These are phyloP conservation scores for Drosophila parvula DNA, from an alignment of 1,140 invertebrate genomes.

Conservation along the genomic window DNA sequence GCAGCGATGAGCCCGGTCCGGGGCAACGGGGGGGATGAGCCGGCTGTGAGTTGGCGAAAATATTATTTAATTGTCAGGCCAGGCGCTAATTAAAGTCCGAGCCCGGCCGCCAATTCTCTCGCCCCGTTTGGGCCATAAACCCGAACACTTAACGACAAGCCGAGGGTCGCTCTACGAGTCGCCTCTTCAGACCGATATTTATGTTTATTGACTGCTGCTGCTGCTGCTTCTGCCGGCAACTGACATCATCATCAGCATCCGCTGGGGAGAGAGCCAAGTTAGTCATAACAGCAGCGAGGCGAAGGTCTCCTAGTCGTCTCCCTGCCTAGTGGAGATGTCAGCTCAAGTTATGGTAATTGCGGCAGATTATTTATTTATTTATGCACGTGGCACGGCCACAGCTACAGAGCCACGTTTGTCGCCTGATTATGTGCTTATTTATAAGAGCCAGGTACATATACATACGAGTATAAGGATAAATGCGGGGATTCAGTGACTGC, in stretches of 20 bases:
- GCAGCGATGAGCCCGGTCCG: constrained; percentile 4
- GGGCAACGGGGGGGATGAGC: not conserved
- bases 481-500: constrained; percentile 39
- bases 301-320: constrained; percentile 22
- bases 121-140: constrained; percentile 71
- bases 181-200: constrained; percentile 63
- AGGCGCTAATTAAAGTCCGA: constrained; percentile 76
- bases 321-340: constrained; percentile 61
- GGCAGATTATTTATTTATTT: constrained; percentile 81
- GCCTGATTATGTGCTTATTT: constrained; percentile 81
- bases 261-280: constrained; percentile 43
- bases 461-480: constrained; percentile 61
- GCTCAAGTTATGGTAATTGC: constrained; percentile 78
- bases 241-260: constrained; percentile 70
- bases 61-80: constrained; percentile 79
- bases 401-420: constrained; percentile 53
- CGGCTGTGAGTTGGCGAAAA: constrained; percentile 59
- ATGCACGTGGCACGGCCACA: constrained; percentile 51
- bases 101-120: constrained; percentile 44
- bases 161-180: constrained; percentile 38
- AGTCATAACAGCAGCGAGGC: constrained; percentile 63
- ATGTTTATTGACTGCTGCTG: constrained; percentile 72
- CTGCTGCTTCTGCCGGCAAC: constrained; percentile 41
- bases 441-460: constrained; percentile 59
- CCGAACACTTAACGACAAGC: constrained; percentile 71